A percentile compares a stretch with the other conserved stretches of the same genome.
phyloP scores from a whole-genome alignment of 2,888 invertebrate species.

The Rambutsinella grinnellia region DNA sequence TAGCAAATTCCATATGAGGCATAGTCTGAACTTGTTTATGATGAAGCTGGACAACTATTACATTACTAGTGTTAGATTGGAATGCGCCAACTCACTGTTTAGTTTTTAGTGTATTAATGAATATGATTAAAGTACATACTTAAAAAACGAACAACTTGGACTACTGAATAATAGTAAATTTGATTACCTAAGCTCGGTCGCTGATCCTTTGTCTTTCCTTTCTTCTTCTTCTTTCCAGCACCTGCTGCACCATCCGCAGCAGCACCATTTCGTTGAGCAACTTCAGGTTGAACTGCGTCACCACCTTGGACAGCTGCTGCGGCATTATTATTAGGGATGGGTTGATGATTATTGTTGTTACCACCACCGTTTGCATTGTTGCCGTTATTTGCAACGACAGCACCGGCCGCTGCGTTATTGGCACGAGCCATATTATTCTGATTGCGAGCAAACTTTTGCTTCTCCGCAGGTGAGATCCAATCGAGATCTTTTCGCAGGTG shows the following conservation, averaged over 20 bases:
- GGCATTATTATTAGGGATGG: conserved; percentile 11
- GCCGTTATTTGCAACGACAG: conserved; percentile 71
- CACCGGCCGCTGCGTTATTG: conserved; percentile 70
- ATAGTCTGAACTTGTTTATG: no score
- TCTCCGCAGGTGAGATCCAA: conserved; percentile 81
- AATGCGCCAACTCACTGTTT: no score
- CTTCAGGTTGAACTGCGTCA: conserved; percentile 48
- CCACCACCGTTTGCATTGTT: conserved; percentile 66
- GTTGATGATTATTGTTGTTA: conserved; percentile 18
- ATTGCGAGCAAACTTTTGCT: conserved; percentile 65
- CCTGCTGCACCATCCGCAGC: conserved; percentile 20
- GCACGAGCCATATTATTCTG: conserved; percentile 34
- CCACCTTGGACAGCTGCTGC: conserved; percentile 23
- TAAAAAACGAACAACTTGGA: no score
- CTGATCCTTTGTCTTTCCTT: conserved; percentile 78
- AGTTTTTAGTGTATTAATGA: no score
- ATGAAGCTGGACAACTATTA: no score
- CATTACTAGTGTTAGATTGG: no score
- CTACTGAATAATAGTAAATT: no score
- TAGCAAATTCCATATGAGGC: no score
- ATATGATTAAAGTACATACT: no score
- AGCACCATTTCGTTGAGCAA: conserved; percentile 48
- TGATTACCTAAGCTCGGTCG: conserved; percentile 76
- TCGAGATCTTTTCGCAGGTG: conserved; percentile 95
- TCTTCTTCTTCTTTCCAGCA: conserved; percentile 75